Percentiles rank a stretch among this genome's conserved stretches.
These are phyloP conservation scores for Troglohyphantes excavatus DNA, from an alignment of 2,888 invertebrate genomes.

Conservation along the genomic window DNA sequence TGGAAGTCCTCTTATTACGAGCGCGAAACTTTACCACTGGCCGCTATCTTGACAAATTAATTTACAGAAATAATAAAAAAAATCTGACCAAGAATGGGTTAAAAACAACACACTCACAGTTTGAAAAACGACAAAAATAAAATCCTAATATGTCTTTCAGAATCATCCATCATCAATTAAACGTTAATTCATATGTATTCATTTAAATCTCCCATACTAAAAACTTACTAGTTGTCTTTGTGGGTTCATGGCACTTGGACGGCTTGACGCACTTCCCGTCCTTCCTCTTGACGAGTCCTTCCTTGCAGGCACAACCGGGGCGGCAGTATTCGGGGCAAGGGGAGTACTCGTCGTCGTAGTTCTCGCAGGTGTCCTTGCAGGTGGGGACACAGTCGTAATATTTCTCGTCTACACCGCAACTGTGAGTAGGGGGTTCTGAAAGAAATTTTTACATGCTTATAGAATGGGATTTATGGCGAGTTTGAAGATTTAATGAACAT, in stretches of 20 bases:
- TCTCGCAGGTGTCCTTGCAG: conserved; percentile 36
- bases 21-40: no score
- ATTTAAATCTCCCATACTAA: neutral
- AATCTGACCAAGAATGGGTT: no score
- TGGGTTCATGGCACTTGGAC: neutral
- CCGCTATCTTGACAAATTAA: no score
- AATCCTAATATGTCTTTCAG: no score
- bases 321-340: neutral
- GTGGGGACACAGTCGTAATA: conserved; percentile 19
- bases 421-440: neutral
- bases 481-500: no score
- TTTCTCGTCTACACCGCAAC: conserved; percentile 5
- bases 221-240: neutral
- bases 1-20: no score
- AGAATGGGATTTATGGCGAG: no score
- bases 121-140: no score
- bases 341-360: neutral
- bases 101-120: no score
- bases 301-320: conserved; percentile 41
- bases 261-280: conserved; percentile 41
- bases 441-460: no score
- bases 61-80: no score
- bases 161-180: no score
- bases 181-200: neutral
- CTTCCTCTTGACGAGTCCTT: conserved; percentile 27